phyloP scores from a whole-genome alignment of 2,888 invertebrate species.

The Pimpla rufipes region DNA sequence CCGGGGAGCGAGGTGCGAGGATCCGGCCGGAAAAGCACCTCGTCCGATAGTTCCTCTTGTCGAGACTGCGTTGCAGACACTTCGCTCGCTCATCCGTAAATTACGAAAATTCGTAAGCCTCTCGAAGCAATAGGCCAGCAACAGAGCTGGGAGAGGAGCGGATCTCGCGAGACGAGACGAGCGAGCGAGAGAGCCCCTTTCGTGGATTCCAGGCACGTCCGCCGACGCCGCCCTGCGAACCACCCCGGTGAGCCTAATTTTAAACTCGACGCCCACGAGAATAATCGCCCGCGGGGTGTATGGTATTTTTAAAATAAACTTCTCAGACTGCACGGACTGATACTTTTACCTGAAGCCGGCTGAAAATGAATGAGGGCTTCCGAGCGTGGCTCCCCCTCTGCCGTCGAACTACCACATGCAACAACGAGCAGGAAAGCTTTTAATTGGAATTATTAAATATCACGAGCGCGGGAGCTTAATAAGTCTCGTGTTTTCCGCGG shows the following conservation, averaged over 20 bases:
- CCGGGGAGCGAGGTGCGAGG: conserved; percentile 4
- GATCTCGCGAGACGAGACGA: background rate
- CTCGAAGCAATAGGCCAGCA: conserved; percentile 21
- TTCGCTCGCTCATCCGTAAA: conserved; percentile 45
- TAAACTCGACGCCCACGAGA: conserved; percentile 65
- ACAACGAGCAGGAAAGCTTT: conserved; percentile 63
- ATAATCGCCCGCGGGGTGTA: conserved; percentile 46
- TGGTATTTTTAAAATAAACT: conserved; percentile 63
- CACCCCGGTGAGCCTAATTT: conserved; percentile 49
- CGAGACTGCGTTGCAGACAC: conserved; percentile 15
- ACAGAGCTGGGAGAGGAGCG: background rate
- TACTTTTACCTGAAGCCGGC: conserved; percentile 53
- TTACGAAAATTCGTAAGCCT: conserved; percentile 52
- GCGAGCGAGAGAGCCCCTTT: conserved; percentile 47
- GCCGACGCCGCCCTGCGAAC: conserved; percentile 23
- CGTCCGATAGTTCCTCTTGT: background rate
- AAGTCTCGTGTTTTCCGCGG: conserved; percentile 50
- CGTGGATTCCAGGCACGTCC: conserved; percentile 60
- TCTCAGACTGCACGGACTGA: conserved; percentile 52
- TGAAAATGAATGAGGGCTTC: conserved; percentile 47
- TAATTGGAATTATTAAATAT: conserved; percentile 69
- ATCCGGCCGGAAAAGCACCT: conserved; percentile 36
- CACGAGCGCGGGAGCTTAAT: conserved; percentile 59
- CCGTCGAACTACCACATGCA: conserved; percentile 36
- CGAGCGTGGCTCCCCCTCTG: background rate